phyloP scores from a whole-genome alignment of 1,140 invertebrate genomes.

The Drosophila bocki region DNA sequence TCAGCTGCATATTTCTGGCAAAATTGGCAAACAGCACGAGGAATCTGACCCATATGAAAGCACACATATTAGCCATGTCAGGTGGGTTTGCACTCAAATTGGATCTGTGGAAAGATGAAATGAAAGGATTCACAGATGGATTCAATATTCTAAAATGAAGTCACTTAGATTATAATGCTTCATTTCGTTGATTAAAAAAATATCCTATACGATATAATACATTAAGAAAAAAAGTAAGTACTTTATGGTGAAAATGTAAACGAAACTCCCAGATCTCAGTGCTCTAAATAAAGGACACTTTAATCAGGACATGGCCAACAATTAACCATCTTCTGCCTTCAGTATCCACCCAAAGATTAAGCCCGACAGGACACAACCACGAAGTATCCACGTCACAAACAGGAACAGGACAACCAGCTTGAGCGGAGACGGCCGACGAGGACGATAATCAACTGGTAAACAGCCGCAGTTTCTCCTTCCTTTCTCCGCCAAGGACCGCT shows the following conservation, averaged over 20 bases:
- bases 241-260: too few relatives aligned
- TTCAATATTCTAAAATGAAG: background rate
- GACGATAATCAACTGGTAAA: slow-evolving; percentile 39
- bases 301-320: background rate
- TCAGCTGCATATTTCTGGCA: slow-evolving; percentile 17
- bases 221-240: too few relatives aligned
- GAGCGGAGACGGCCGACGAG: slow-evolving; percentile 10
- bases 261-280: too few relatives aligned
- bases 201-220: too few relatives aligned
- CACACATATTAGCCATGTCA: slow-evolving; percentile 12
- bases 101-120: background rate
- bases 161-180: background rate
- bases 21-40: slow-evolving; percentile 45
- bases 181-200: background rate
- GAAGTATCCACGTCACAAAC: slow-evolving; percentile 33
- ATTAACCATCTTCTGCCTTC: background rate
- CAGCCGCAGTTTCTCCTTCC: slow-evolving; percentile 15
- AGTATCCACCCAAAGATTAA: background rate
- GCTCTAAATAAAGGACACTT: too few relatives aligned
- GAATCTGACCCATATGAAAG: background rate
- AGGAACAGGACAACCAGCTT: slow-evolving; percentile 17
- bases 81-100: slow-evolving; percentile 15
- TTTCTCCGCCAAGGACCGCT: slow-evolving; percentile 4
- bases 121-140: too few relatives aligned
- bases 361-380: slow-evolving; percentile 16